Percentiles rank a stretch among this genome's conserved stretches.
Evolutionary conservation across 2,888 invertebrate genomes (phyloP).

Genomic region (Cantharis lateralis): DNA sequence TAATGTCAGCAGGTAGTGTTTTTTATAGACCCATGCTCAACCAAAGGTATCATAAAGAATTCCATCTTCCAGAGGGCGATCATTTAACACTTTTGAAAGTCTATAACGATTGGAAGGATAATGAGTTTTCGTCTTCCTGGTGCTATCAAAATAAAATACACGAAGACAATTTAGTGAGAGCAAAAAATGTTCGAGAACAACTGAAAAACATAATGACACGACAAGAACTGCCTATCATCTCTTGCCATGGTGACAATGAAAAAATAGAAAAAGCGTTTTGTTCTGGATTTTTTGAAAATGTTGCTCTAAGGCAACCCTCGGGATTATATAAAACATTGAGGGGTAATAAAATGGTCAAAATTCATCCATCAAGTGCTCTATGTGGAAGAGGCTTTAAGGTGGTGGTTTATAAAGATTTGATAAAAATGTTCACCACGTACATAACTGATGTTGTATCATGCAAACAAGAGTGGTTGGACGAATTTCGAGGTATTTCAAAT

Average conservation of each 20-base stretch:
- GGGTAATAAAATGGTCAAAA: slow-evolving; percentile 97
- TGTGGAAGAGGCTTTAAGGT: slow-evolving; percentile 62
- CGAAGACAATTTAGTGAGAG: slow-evolving; percentile 89
- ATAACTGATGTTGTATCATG: too few species aligned
- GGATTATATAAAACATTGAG: slow-evolving; percentile 93
- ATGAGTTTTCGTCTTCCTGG: slow-evolving; percentile 99
- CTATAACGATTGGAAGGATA: slow-evolving; percentile 99
- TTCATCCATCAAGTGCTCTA: slow-evolving; percentile 96
- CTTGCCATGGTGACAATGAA: slow-evolving; percentile 93
- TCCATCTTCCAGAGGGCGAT: slow-evolving; percentile 98
- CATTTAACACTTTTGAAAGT: slow-evolving; percentile 78
- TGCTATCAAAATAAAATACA: slow-evolving; percentile 99
- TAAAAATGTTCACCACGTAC: too few species aligned
- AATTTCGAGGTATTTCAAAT: too few species aligned
- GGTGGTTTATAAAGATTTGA: too few species aligned
- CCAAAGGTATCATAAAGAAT: slow-evolving; percentile 77
- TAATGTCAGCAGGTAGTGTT: slow-evolving; percentile 98
- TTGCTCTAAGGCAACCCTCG: slow-evolving; percentile 98
- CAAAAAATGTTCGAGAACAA: slow-evolving; percentile 75
- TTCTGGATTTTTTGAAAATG: slow-evolving; percentile 97
- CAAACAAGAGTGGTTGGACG: too few species aligned
- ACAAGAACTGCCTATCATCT: slow-evolving; percentile 94
- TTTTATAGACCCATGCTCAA: slow-evolving; percentile 86
- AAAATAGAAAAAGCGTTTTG: slow-evolving; percentile 97
- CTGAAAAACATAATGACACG: slow-evolving; percentile 96